Percentiles rank a stretch among this genome's conserved stretches.
phyloP scores from a whole-genome alignment of 2,113 vertebrate genomes.

The Notothenia rossii region DNA sequence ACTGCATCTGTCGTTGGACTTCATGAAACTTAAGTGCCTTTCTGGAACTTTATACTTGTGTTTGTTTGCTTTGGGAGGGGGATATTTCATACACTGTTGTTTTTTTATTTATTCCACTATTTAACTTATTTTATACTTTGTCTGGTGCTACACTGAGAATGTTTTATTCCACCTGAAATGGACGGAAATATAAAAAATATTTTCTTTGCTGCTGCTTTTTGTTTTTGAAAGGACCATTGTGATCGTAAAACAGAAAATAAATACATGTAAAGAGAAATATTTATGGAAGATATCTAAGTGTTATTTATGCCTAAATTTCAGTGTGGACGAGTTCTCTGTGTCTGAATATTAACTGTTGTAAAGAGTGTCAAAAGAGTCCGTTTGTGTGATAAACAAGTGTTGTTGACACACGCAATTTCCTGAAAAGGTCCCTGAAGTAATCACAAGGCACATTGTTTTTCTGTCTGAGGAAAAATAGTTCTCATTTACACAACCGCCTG shows the following conservation, averaged over 20 bases:
- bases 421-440: constrained; percentile 3
- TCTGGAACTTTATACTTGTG: constrained; percentile 66
- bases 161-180: constrained; percentile 48
- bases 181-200: constrained; percentile 20
- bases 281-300: constrained; percentile 27
- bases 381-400: constrained; percentile 16
- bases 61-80: constrained; percentile 18
- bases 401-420: not conserved
- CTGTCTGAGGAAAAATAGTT: not conserved
- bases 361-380: constrained; percentile 40
- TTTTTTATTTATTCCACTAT: constrained; percentile 36
- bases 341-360: constrained; percentile 43
- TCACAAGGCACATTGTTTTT: not conserved
- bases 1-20: constrained; percentile 41
- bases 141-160: constrained; percentile 80
- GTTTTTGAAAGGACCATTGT: constrained; percentile 42
- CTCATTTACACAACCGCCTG: not conserved
- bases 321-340: constrained; percentile 40
- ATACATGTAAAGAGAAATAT: constrained; percentile 3
- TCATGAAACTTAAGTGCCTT: constrained; percentile 81
- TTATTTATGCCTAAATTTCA: constrained; percentile 36
- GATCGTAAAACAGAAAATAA: constrained; percentile 3
- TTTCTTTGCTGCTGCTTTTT: constrained; percentile 66
- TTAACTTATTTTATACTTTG: constrained; percentile 64
- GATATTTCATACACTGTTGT: constrained; percentile 2